Evolutionary conservation across 2,888 invertebrate species (phyloP).

Genomic region (Micropterix aruncella): DNA sequence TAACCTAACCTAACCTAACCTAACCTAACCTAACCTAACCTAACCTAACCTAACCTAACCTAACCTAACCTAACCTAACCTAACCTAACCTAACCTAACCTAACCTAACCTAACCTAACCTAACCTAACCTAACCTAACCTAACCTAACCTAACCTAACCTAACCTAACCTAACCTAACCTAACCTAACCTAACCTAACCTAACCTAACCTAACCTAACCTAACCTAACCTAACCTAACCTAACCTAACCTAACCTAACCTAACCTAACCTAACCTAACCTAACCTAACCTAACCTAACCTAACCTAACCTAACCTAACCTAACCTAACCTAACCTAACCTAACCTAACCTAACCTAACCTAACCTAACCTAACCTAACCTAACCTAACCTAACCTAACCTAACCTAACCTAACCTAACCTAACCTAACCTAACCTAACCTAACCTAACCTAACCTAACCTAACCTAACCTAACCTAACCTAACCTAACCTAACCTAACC

Average conservation of each 20-base stretch:
- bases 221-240: constrained; percentile 14
- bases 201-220: constrained; percentile 13
- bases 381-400: constrained; percentile 5
- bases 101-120: constrained; percentile 13
- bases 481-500: constrained; percentile 11
- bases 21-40: constrained; percentile 9
- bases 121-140: constrained; percentile 13
- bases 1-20: constrained; percentile 12
- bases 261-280: constrained; percentile 13
- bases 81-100: constrained; percentile 12
- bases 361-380: constrained; percentile 6
- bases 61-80: constrained; percentile 13
- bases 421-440: constrained; percentile 5
- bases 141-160: constrained; percentile 13
- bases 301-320: constrained; percentile 11
- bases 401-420: constrained; percentile 5
- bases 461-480: constrained; percentile 6
- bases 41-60: constrained; percentile 8
- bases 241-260: constrained; percentile 14
- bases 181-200: constrained; percentile 14
- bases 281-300: constrained; percentile 11
- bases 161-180: constrained; percentile 14
- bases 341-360: constrained; percentile 5
- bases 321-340: constrained; percentile 5
- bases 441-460: constrained; percentile 5